Base-by-base conservation (phyloP, 2,888 invertebrate species). In the Tenthredo notha region DNA sequence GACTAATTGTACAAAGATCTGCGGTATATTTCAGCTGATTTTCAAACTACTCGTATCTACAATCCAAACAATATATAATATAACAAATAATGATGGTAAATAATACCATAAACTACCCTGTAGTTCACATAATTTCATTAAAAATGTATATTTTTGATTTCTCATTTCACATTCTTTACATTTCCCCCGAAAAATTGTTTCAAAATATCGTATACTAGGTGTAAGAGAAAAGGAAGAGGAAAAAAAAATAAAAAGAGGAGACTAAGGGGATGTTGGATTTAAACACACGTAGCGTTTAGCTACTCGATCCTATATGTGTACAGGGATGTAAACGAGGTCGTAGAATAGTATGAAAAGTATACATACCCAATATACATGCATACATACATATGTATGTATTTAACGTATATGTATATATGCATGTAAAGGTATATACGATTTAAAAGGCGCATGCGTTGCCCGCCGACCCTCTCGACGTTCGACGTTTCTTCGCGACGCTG, bases 391-490 rank as follows among this genome's bases (percentile, higher is more conserved):
- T 12, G 43, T 29, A 82, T 43, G 65, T n/a, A 43, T 15, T 10
- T 65, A 7, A 15, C 18, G 25, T 58, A 80, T 50, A 77, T 54
- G 3, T 47, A 77, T n/a, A 21, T 50, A 77, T 21, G 50, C 2
- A 67, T 18, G 25, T 61, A 12, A 61, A 61, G 9, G 72, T 74
- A 74, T 40, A 74, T 2, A 21, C 10, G 43, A 43, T 43, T 47
- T 54, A 15, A 61, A 43, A 40, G 70, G 83, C 83, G 83, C 83
- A 83, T 83, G 83, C 83, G 83, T 83, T 83, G 21, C 65, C 65
- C 25, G 65, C 47, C 75, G 83, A 83, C 80, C 80, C 80, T 83
- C 70, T 83, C 83, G 83, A 83, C 67, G 83, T 83, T 83, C 83
- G 83, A 83, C 83, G 83, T 83, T 83, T 83, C 83, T 83, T 70